Conservation (phyloP, 2,888 invertebrate species). For the Eurytoma californica region DNA sequence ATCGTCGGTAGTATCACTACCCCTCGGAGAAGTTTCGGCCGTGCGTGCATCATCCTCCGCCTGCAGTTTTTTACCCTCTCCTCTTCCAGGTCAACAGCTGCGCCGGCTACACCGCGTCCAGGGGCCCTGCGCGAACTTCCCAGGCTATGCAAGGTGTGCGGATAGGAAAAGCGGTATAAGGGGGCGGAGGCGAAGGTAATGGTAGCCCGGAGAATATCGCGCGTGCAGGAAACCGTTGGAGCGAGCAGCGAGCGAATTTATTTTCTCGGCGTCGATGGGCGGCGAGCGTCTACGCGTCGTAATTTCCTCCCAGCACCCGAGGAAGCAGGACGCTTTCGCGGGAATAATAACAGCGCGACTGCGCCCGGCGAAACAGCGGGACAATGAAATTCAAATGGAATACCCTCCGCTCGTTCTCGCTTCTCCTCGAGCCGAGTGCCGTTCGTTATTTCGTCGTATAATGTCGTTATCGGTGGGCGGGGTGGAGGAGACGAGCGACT, state of each 20-base stretch:
- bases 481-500: no score
- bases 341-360: slow-evolving; percentile 1
- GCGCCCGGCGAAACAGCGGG: neutral
- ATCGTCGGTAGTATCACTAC: neutral
- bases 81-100: slow-evolving; percentile 30
- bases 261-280: neutral
- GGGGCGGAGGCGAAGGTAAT: neutral
- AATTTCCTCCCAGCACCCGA: neutral
- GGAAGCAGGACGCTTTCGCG: neutral
- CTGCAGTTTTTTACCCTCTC: neutral
- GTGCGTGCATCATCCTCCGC: slow-evolving; percentile 9
- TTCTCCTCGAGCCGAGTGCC: neutral
- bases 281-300: neutral
- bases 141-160: neutral
- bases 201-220: no score
- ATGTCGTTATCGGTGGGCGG: neutral
- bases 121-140: neutral
- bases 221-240: no score
- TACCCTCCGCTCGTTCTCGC: slow-evolving; percentile 4
- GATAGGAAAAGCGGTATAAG: neutral
- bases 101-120: slow-evolving; percentile 6
- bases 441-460: slow-evolving; percentile 22
- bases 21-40: neutral
- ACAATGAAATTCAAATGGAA: slow-evolving; percentile 33
- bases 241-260: neutral